Evolutionary conservation across 2,113 vertebrate species (phyloP).

Genomic region (Labeo catla): DNA sequence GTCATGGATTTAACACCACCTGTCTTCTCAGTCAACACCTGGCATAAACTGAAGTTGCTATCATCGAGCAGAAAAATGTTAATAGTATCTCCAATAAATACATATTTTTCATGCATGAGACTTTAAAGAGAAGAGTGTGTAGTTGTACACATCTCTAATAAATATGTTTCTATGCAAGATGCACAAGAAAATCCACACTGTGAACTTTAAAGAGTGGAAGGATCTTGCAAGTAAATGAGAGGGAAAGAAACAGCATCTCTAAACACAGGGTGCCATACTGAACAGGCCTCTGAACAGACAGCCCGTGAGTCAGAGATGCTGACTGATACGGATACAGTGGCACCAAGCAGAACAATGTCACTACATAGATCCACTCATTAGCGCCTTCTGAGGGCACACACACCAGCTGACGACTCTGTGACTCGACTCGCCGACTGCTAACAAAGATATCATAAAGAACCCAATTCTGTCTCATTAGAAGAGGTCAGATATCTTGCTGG

Average conservation of each 20-base stretch:
- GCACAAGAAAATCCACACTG: background rate
- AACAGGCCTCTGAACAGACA: conserved; percentile 37
- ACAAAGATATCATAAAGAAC: conserved; percentile 7
- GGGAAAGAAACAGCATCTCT: conserved; percentile 7
- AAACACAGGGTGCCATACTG: conserved; percentile 22
- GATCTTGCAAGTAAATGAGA: conserved; percentile 15
- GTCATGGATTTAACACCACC: background rate
- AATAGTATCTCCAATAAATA: background rate
- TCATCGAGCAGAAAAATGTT: too few relatives aligned
- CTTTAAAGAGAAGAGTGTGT: background rate
- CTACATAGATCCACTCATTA: conserved; percentile 41
- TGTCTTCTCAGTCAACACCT: background rate
- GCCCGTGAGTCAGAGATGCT: conserved; percentile 31
- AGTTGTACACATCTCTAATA: background rate
- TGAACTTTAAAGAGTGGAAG: background rate
- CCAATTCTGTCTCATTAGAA: conserved; percentile 19
- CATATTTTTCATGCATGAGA: background rate
- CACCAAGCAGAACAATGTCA: conserved; percentile 40
- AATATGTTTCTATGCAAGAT: background rate
- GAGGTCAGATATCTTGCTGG: conserved; percentile 31
- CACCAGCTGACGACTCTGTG: conserved; percentile 5
- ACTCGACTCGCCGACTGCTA: background rate
- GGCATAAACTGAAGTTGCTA: too few relatives aligned
- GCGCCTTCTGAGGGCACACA: conserved; percentile 29
- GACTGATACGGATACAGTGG: conserved; percentile 20